Base-by-base conservation (phyloP, 2,113 vertebrate genomes). In the Amblyopsis rosae region DNA sequence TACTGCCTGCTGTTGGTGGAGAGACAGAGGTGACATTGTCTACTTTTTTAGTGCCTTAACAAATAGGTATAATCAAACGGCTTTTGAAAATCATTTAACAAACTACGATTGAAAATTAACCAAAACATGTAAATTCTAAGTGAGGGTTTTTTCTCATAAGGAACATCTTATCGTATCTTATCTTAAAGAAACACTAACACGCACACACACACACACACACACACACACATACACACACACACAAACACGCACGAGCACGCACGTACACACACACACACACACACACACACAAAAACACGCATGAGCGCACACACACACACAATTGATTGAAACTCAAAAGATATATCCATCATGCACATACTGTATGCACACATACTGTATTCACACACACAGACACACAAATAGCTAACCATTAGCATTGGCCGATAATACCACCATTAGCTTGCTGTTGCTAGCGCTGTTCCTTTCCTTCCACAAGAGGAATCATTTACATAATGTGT, bases 401-500 rank as follows among this genome's bases (percentile, higher is more conserved):
- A 68, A 55, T 16, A 53, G 53, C 17, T 63, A 69, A 72, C 84
- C 85, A 87, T 91, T 89, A 90, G 86, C 79, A 88, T 88, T 89
- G 85, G 86, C 88, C 86, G 86, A 89, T 88, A 90, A 67, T 65
- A 63, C 79, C 70, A 81, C 88, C 89, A 91, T 92, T 90, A 88
- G 79, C 84, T 85, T 62, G 57, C 71, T 32, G 79, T 80, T 79
- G 82, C 88, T 86, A 87, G 81, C 77, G 85, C 79, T 89, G 77
- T 82, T 71, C 62, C 53, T 79, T 88, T 59, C 72, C 80, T 88
- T 92, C 81, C 88, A 86, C 86, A 88, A 86, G 84, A 87, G 80
- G 83, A 85, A 88, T 72, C 55, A 93, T 93, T 94, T 93, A 87
- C 92, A 93, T 93, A 94, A 93, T 93, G 90, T 83, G 81, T 89